Evolutionary conservation across 2,797 vertebrate species (phyloP), one percentile per base, ranked within the genome.

Genomic region (Chloroceryle inda): DNA sequence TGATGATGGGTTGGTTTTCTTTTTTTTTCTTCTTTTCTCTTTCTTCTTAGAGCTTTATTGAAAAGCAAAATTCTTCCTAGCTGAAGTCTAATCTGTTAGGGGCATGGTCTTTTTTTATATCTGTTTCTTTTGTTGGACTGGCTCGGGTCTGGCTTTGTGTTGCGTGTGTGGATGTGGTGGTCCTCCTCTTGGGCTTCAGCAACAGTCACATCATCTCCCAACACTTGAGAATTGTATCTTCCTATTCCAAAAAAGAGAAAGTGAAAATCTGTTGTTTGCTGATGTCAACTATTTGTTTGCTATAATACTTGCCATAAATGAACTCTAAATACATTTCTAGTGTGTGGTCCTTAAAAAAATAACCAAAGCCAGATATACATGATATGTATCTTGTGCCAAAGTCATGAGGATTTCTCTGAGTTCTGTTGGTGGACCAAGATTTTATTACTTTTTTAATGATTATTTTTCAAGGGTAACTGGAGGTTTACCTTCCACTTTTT

Each of bases 351-450:
- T 86, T 44, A 45, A 78, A 85, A 29, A 33, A 22, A 1, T 4
- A 33, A n/a, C n/a, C 38, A 55, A 91, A 89, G 13, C 37, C 33
- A 69, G 44, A 33, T 16, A 52, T 27, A 59, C 8, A 7, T 2
- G 8, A 18, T 35, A 3, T 0, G 0, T 56, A 40, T 26, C 14
- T 26, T 73, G 37, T 0, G 0, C 29, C n/a, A 50, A 31, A 68
- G 23, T 38, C 2, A 0, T 8, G 9, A 72, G 31, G 17, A 27
- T 40, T 69, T 75, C 49, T 58, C 27, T 64, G 23, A 3, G 8
- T 76, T 17, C 14, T 44, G 5, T n/a, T 82, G 62, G 77, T 31
- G 40, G 40, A 29, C 8, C 53, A 37, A 76, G 14, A 16, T 45
- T 53, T 75, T 20, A 83, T 17, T 35, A 8, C 7, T 52, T 64